Conservation (phyloP, 2,888 invertebrate genomes). For the Muscina levida region DNA sequence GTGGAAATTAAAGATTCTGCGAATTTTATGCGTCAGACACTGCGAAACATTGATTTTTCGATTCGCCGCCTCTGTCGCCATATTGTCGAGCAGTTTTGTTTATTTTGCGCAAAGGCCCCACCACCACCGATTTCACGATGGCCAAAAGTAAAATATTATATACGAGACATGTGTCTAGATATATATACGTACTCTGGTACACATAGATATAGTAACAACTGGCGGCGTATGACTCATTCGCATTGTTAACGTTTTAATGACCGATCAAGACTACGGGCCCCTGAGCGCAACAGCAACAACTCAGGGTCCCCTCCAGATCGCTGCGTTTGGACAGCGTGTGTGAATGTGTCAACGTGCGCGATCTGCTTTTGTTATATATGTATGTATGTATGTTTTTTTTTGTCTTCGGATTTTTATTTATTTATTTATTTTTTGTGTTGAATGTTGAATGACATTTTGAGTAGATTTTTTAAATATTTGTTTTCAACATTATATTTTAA, state of each 20-base stretch:
- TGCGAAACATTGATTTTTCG: not conserved
- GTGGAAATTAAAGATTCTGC: constrained; percentile 40
- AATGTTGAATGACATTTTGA: constrained; percentile 62
- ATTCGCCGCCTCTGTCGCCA: constrained; percentile 44
- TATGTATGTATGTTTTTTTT: not conserved
- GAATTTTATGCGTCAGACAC: constrained; percentile 56
- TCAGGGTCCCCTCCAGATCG: not conserved
- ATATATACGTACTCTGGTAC: not conserved
- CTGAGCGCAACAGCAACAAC: constrained; percentile 24
- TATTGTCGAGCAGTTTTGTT: constrained; percentile 57
- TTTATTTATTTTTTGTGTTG: constrained; percentile 39
- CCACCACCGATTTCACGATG: not conserved
- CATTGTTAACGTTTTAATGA: constrained; percentile 39
- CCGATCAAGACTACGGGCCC: constrained; percentile 16
- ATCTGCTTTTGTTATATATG: not conserved
- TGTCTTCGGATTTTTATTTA: not conserved
- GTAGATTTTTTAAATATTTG: constrained; percentile 60
- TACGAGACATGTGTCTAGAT: constrained; percentile 5
- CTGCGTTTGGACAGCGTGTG: not conserved
- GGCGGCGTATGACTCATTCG: constrained; percentile 5
- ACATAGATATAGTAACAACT: constrained; percentile 7
- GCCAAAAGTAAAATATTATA: not conserved
- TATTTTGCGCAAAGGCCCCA: constrained; percentile 41
- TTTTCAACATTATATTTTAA: constrained; percentile 43
- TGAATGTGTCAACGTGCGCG: not conserved